phyloP scores from a whole-genome alignment of 2,113 vertebrate genomes.

The Morone chrysops region DNA sequence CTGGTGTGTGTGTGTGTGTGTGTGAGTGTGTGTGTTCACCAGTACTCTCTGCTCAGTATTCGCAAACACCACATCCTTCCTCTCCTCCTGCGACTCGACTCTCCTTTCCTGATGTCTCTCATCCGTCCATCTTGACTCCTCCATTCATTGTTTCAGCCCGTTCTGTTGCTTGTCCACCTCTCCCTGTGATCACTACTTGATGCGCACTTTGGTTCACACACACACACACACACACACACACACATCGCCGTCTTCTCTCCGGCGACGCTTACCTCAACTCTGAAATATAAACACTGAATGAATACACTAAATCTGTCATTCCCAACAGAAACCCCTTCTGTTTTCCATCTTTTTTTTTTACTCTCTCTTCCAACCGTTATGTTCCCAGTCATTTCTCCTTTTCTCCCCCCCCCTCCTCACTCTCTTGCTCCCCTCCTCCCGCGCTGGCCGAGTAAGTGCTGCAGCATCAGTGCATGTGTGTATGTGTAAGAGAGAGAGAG shows the following conservation, averaged over 20 bases:
- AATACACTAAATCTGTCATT: constrained; percentile 38
- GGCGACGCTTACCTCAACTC: constrained; percentile 25
- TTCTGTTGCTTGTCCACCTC: constrained; percentile 33
- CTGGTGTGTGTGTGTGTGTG: constrained; percentile 21
- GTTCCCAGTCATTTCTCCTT: constrained; percentile 64
- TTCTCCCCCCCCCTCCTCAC: constrained; percentile 51
- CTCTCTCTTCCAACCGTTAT: constrained; percentile 35
- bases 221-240: not conserved
- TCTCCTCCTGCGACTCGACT: constrained; percentile 19
- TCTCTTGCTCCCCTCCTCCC: constrained; percentile 12
- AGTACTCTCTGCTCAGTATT: constrained; percentile 54
- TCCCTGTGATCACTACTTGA: constrained; percentile 54
- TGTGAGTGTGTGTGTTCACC: constrained; percentile 37
- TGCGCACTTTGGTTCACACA: constrained; percentile 53
- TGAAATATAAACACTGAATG: constrained; percentile 35
- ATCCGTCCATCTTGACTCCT: constrained; percentile 61
- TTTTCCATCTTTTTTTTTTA: constrained; percentile 33
- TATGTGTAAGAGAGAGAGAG: constrained; percentile 40
- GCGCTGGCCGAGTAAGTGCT: constrained; percentile 81
- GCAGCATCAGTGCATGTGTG: constrained; percentile 83
- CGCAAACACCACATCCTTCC: constrained; percentile 31
- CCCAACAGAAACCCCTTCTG: constrained; percentile 32
- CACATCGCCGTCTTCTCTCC: not conserved
- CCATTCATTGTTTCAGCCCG: constrained; percentile 42
- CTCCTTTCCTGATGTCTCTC: constrained; percentile 41